Evolutionary conservation across 1,140 invertebrate species (phyloP), one percentile per base, ranked within the genome.

Genomic region (Aricia agestis): DNA sequence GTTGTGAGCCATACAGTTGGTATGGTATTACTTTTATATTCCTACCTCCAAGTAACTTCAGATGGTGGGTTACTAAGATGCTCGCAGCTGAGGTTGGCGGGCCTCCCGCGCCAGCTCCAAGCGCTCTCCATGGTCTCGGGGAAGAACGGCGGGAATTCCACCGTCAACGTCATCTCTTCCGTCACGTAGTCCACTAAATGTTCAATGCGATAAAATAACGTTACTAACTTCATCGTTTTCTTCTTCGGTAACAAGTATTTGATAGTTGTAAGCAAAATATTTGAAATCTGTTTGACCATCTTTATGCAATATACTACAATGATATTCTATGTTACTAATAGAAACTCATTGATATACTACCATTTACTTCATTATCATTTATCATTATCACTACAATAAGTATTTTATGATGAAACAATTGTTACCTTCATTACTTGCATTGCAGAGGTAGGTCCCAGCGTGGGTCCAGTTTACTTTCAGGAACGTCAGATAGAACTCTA

Each of bases 351-450:
- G n/a, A n/a, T n/a, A n/a, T n/a, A n/a, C n/a, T n/a, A n/a, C 25
- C 25, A 25, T 25, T 25, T 25, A 25, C 25, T 25, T 25, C 25
- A 25, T 25, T n/a, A n/a, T n/a, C n/a, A n/a, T n/a, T n/a, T n/a
- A n/a, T n/a, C n/a, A n/a, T n/a, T n/a, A n/a, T n/a, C n/a, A n/a
- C n/a, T n/a, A n/a, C n/a, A n/a, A n/a, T n/a, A n/a, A n/a, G n/a
- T n/a, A 25, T 25, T 2, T 25, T 25, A 25, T 25, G 3, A 25
- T 25, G 25, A 25, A 25, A 25, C 25, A 25, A 3, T 25, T 25
- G 25, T 2, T 79, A 89, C 87, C 82, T 73, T 79, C 77, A 73
- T 90, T 89, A 17, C 66, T 82, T 0, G 88, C 86, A 59, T 83
- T 87, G 71, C 88, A 90, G 18, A 77, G 65, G 66, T 87, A 89